These are phyloP conservation scores for Sebastes elongatus DNA, from an alignment of 2,797 vertebrate genomes.

Conservation along the genomic window DNA sequence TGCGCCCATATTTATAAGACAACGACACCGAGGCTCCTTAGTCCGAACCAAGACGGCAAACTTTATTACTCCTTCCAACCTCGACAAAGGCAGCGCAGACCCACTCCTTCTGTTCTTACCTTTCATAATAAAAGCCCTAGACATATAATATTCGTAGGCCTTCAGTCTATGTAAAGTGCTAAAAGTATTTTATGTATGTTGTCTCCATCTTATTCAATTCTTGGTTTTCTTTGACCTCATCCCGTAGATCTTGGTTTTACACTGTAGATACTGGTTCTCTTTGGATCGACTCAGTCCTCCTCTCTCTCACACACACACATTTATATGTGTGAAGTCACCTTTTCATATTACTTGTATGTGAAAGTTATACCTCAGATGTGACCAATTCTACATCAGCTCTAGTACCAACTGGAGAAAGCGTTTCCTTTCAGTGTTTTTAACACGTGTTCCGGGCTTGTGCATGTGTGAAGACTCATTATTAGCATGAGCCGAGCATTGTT, in stretches of 20 bases:
- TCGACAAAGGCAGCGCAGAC: too few species aligned
- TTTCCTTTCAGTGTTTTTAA: background rate
- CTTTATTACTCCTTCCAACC: too few species aligned
- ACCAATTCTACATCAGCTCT: background rate
- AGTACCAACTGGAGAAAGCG: background rate
- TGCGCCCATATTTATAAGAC: too few species aligned
- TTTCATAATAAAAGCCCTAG: too few species aligned
- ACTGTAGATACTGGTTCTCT: too few species aligned
- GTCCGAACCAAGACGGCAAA: too few species aligned
- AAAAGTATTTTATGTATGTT: background rate
- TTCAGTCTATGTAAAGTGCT: background rate
- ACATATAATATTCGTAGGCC: too few species aligned
- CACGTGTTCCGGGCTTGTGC: slow-evolving; percentile 9
- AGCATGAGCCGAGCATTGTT: slow-evolving; percentile 58
- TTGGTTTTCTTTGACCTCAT: background rate
- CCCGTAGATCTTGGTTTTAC: background rate
- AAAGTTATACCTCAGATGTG: background rate
- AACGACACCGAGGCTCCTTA: too few species aligned
- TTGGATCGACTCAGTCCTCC: background rate
- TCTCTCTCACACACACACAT: background rate
- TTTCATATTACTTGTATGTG: background rate
- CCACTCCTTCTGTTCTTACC: too few species aligned
- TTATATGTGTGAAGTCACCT: background rate
- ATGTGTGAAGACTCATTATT: slow-evolving; percentile 41
- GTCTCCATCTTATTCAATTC: background rate